phyloP scores from a whole-genome alignment of 2,888 invertebrate species.

The Julus scanicus region DNA sequence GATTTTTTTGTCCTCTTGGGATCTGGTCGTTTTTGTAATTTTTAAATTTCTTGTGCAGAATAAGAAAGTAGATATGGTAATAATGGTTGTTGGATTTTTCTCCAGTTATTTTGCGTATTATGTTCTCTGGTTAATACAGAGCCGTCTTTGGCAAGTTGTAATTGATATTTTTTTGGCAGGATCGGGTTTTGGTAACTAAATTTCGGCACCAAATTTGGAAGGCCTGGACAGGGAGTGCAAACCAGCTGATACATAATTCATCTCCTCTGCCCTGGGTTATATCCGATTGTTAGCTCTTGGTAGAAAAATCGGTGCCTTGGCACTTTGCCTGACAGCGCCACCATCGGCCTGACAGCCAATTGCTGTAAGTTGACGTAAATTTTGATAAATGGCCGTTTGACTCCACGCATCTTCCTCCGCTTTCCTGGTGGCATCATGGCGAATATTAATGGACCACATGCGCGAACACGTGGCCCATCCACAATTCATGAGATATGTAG shows the following conservation, averaged over 20 bases:
- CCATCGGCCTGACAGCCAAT: not conserved
- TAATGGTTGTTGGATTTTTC: too few species aligned
- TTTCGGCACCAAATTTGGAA: too few species aligned
- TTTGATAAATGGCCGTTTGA: not conserved
- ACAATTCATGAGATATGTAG: not conserved
- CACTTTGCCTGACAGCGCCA: not conserved
- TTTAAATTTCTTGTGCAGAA: too few species aligned
- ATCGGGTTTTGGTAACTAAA: too few species aligned
- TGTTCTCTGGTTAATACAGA: too few species aligned
- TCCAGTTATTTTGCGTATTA: too few species aligned
- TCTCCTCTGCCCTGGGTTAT: not conserved
- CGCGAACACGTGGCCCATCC: not conserved
- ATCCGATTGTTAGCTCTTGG: not conserved
- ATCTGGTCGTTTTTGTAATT: too few species aligned
- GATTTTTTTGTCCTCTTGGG: too few species aligned
- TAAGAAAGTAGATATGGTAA: too few species aligned
- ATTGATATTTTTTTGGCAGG: too few species aligned
- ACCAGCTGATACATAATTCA: not conserved
- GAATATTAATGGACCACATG: not conserved
- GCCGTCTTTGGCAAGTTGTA: too few species aligned
- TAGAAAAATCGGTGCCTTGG: not conserved
- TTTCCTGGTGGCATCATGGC: not conserved
- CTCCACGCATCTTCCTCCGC: not conserved
- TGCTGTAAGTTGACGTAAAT: conserved; percentile 1
- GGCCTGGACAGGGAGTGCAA: too few species aligned